Conservation (phyloP, 2,888 invertebrate species). For the Iselma pallidipennis region DNA sequence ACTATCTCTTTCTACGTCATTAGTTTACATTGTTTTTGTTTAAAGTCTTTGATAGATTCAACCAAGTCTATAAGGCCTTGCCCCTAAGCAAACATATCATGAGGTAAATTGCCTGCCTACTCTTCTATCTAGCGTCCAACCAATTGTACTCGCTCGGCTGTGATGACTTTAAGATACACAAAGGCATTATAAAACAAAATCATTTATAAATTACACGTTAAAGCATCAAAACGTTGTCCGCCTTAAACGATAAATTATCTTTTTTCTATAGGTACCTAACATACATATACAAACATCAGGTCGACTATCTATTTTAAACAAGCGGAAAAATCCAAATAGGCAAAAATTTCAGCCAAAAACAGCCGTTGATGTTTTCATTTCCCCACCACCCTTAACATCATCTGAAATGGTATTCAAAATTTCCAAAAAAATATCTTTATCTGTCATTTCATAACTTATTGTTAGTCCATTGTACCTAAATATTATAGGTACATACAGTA, state of each 20-base stretch:
- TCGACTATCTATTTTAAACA: not conserved
- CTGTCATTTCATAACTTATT: too few relatives aligned
- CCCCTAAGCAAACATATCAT: constrained; percentile 58
- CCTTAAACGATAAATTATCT: constrained; percentile 56
- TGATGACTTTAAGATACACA: constrained; percentile 54
- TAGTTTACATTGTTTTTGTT: constrained; percentile 10
- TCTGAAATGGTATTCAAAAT: too few relatives aligned
- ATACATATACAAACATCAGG: not conserved
- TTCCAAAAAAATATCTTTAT: too few relatives aligned
- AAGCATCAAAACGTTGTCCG: constrained; percentile 57
- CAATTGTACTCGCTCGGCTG: constrained; percentile 46
- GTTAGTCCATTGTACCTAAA: too few relatives aligned
- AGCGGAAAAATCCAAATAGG: not conserved
- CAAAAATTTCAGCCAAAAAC: not conserved
- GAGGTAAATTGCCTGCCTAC: constrained; percentile 57
- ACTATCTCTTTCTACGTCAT: constrained; percentile 6
- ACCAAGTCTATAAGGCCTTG: constrained; percentile 49
- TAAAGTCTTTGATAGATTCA: constrained; percentile 20
- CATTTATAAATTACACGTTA: constrained; percentile 57
- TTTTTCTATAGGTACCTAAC: constrained; percentile 40
- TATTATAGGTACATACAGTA: too few relatives aligned
- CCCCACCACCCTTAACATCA: not conserved
- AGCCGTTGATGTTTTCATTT: not conserved
- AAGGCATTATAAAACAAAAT: constrained; percentile 57
- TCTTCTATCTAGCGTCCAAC: constrained; percentile 48